Conservation (phyloP, 2,888 invertebrate species). For the Napeogenes inachia region DNA sequence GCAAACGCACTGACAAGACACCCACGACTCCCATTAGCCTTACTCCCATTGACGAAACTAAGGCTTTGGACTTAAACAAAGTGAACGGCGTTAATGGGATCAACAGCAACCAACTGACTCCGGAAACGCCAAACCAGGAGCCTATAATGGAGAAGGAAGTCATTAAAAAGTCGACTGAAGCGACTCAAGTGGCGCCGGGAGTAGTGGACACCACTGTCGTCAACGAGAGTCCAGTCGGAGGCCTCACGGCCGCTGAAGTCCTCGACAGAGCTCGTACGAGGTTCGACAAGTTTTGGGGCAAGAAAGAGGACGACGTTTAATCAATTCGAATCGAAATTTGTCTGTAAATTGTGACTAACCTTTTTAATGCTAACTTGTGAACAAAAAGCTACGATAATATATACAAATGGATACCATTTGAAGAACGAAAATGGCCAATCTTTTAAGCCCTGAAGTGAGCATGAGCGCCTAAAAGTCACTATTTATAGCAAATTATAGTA, state of each 20-base stretch:
- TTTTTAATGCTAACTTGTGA: constrained; percentile 7
- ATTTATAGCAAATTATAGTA: constrained; percentile 43
- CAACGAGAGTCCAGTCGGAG: constrained; percentile 65
- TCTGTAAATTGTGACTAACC: constrained; percentile 44
- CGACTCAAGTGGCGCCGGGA: constrained; percentile 74
- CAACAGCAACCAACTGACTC: constrained; percentile 62
- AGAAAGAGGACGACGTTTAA: constrained; percentile 79
- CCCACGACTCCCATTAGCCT: constrained; percentile 71
- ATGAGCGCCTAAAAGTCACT: constrained; percentile 36
- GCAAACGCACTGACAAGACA: constrained; percentile 72
- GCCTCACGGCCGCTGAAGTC: constrained; percentile 83
- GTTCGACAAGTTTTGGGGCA: constrained; percentile 91
- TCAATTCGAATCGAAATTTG: constrained; percentile 36
- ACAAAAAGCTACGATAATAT: background rate
- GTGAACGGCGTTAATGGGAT: constrained; percentile 53
- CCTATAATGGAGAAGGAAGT: constrained; percentile 57
- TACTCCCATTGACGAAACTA: constrained; percentile 73
- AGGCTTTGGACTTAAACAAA: constrained; percentile 67
- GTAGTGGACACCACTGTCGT: constrained; percentile 76
- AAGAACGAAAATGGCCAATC: background rate
- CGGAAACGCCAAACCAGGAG: constrained; percentile 63
- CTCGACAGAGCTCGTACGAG: constrained; percentile 88
- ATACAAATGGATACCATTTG: background rate
- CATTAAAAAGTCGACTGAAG: constrained; percentile 68
- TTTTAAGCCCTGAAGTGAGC: background rate